A percentile compares a stretch with the other conserved stretches of the same genome.
Evolutionary conservation across 2,888 invertebrate genomes (phyloP).

Genomic region (Augochlorella aurata): DNA sequence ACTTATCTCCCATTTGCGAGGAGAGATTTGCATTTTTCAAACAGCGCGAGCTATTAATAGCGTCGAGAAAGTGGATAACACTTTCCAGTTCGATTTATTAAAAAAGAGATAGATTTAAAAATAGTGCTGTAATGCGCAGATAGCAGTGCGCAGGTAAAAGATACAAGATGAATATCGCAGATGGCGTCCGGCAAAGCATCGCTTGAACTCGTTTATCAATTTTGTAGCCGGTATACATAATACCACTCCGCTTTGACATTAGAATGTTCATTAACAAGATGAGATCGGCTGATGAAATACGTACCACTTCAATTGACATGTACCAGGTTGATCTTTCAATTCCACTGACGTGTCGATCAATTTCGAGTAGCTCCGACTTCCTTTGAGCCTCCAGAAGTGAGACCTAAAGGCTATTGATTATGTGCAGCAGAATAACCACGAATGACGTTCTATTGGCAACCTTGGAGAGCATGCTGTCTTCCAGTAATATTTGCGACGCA

Average conservation of each 20-base stretch:
- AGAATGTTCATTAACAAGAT: constrained; percentile 9
- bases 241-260: not conserved
- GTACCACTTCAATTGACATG: not conserved
- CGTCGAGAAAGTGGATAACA: constrained; percentile 5
- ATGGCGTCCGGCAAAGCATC: not conserved
- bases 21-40: constrained; percentile 9
- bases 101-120: not conserved
- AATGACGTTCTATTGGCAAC: constrained; percentile 23
- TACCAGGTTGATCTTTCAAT: constrained; percentile 11
- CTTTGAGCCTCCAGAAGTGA: not conserved
- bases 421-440: not conserved
- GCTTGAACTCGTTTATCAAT: not conserved
- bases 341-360: not conserved
- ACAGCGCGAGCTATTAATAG: not conserved
- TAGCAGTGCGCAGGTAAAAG: not conserved
- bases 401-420: not conserved
- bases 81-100: constrained; percentile 5
- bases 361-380: not conserved
- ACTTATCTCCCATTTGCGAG: not conserved
- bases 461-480: constrained; percentile 7
- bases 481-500: constrained; percentile 17
- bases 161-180: not conserved
- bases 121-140: not conserved
- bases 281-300: constrained; percentile 47
- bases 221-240: not conserved